Conservation (phyloP, 2,113 vertebrate genomes). For the Tetrax tetrax region DNA sequence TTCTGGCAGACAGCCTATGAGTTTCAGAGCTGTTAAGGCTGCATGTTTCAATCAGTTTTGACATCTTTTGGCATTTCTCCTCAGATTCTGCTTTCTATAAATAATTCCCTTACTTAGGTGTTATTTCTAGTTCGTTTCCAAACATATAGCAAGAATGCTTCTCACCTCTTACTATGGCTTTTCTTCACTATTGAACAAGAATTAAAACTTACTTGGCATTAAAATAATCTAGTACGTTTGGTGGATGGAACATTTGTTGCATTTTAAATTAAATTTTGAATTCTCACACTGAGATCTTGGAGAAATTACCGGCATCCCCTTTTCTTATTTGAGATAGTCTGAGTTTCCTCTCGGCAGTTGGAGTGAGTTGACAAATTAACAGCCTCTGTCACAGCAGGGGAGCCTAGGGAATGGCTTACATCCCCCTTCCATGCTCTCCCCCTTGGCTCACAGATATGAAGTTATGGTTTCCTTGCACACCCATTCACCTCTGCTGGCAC, state of each 20-base stretch:
- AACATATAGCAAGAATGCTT: background rate
- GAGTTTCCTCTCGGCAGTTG: background rate
- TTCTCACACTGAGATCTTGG: background rate
- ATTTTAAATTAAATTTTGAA: background rate
- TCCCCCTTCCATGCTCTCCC: background rate
- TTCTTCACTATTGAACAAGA: background rate
- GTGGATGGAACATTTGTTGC: background rate
- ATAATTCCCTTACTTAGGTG: constrained; percentile 62
- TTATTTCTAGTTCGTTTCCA: constrained; percentile 47
- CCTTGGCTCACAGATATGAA: background rate
- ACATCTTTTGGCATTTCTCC: constrained; percentile 65
- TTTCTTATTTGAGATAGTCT: background rate
- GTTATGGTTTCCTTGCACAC: background rate
- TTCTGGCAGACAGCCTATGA: constrained; percentile 52
- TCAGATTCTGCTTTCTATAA: constrained; percentile 70
- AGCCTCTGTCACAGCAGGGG: background rate
- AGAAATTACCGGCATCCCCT: background rate
- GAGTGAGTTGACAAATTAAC: background rate
- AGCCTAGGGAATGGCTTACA: background rate
- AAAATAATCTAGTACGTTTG: background rate
- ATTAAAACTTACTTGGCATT: background rate
- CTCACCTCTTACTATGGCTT: background rate
- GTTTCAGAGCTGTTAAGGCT: constrained; percentile 68
- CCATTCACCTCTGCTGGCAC: background rate
- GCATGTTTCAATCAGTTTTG: constrained; percentile 75